Percentiles rank a stretch among this genome's conserved stretches.
Evolutionary conservation across 92 coral and sea anemone species (phyloP).

Genomic region (Ricordea florida): DNA sequence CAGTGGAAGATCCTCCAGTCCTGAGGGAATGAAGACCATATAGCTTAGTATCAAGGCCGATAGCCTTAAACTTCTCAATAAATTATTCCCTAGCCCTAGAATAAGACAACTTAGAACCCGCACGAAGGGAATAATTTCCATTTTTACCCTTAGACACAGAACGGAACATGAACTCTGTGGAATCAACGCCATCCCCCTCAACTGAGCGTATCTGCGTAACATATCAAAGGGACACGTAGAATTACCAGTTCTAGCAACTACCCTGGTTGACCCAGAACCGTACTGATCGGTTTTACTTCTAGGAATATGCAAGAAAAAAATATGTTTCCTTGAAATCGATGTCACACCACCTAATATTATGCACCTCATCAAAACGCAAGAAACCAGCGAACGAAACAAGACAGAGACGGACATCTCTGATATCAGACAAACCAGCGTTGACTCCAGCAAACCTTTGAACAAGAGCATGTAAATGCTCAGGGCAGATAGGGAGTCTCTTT

Average conservation of each 20-base stretch:
- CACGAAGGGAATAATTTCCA: too few species aligned
- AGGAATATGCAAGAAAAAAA: too few species aligned
- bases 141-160: too few species aligned
- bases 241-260: slow-evolving; percentile 12
- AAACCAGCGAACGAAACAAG: slow-evolving; percentile 3
- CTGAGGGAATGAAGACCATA: neutral
- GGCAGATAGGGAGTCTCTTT: slow-evolving; percentile 9
- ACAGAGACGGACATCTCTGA: neutral
- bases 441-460: slow-evolving; percentile 9
- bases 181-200: too few species aligned
- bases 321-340: too few species aligned
- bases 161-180: too few species aligned
- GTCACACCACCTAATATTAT: too few species aligned
- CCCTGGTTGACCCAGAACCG: slow-evolving; percentile 4
- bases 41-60: neutral
- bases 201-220: slow-evolving; percentile 2
- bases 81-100: too few species aligned
- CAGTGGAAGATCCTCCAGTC: too few species aligned
- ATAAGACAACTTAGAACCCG: too few species aligned
- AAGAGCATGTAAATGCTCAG: slow-evolving; percentile 7
- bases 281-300: neutral
- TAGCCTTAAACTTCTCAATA: too few species aligned
- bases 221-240: slow-evolving; percentile 14
- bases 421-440: slow-evolving; percentile 9
- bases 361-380: slow-evolving; percentile 3